phyloP scores from a whole-genome alignment of 2,113 vertebrate genomes.

The Manacus vitellinus region DNA sequence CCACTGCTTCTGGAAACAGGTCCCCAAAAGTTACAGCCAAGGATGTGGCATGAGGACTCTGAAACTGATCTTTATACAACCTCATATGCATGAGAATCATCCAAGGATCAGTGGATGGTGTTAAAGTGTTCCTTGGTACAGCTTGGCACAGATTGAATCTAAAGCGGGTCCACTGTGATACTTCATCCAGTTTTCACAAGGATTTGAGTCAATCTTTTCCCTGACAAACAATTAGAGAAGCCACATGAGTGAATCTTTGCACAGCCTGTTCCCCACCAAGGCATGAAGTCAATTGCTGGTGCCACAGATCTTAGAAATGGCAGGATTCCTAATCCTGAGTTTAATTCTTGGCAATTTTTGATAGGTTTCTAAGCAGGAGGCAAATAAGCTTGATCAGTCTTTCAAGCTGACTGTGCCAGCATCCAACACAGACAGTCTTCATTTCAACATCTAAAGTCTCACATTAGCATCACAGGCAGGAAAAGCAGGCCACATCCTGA shows the following conservation, averaged over 20 bases:
- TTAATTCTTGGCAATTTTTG: conserved; percentile 38
- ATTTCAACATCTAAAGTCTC: background rate
- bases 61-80: background rate
- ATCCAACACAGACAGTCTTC: background rate
- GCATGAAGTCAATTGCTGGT: background rate
- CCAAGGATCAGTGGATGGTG: background rate
- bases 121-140: background rate
- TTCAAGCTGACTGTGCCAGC: background rate
- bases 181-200: background rate
- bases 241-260: background rate
- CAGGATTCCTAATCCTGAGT: conserved; percentile 34
- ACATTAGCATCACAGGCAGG: background rate
- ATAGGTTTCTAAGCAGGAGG: background rate
- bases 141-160: background rate
- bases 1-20: background rate
- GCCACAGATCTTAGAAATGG: conserved; percentile 14
- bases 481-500: background rate
- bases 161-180: background rate
- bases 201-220: background rate
- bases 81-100: background rate
- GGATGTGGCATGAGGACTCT: background rate
- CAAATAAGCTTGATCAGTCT: conserved; percentile 5
- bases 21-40: background rate
- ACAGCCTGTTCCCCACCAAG: background rate
- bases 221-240: background rate